A percentile compares a stretch with the other conserved stretches of the same genome.
These are phyloP conservation scores for Platysteira castanea DNA, from an alignment of 2,113 vertebrate species.

Conservation along the genomic window DNA sequence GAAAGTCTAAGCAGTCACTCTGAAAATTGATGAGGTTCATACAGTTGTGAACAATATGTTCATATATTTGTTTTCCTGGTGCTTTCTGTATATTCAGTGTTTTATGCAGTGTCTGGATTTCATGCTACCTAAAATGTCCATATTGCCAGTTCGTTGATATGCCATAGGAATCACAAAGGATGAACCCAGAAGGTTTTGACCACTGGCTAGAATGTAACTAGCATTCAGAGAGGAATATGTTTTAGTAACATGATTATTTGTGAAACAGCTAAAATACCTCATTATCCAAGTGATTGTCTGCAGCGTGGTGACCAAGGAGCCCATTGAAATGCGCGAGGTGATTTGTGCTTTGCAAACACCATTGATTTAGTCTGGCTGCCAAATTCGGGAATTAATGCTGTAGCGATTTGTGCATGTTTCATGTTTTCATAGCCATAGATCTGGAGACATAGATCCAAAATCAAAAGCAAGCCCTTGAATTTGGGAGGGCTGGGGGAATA, in stretches of 20 bases:
- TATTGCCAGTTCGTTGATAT: accelerated
- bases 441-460: background rate
- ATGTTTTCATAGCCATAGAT: background rate
- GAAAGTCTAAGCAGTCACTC: background rate
- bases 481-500: background rate
- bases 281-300: background rate
- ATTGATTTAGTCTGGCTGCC: background rate
- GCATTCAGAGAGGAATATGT: background rate
- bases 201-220: background rate
- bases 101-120: background rate
- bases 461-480: background rate
- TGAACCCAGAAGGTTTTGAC: background rate
- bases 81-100: background rate
- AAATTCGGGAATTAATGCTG: background rate
- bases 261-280: background rate
- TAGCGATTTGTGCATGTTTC: background rate
- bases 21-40: background rate
- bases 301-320: background rate
- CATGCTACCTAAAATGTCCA: background rate
- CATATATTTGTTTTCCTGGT: background rate
- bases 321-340: background rate
- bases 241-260: background rate
- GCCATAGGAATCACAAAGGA: background rate
- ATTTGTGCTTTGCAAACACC: background rate
- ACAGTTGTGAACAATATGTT: background rate